A percentile compares a stretch with the other conserved stretches of the same genome.
These are phyloP conservation scores for Coenonympha arcania DNA, from an alignment of 2,888 invertebrate species.

Conservation along the genomic window DNA sequence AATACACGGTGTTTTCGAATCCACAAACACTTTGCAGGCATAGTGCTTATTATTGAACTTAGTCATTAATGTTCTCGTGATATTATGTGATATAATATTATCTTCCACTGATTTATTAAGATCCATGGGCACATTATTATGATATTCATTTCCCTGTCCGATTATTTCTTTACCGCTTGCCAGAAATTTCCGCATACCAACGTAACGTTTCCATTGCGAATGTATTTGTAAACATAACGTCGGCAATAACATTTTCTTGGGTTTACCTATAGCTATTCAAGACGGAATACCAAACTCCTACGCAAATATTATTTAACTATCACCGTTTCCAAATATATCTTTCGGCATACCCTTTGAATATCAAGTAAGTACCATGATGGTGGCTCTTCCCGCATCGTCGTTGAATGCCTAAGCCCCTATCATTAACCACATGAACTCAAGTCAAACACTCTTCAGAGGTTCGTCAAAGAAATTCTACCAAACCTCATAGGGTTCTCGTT, in stretches of 20 bases:
- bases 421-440: too few species aligned
- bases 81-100: not conserved
- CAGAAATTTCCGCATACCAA: slow-evolving; percentile 37
- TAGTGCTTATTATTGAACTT: too few species aligned
- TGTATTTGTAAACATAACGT: slow-evolving; percentile 11
- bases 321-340: not conserved
- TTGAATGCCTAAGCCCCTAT: too few species aligned
- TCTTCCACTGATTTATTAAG: not conserved
- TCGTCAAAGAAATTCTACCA: too few species aligned
- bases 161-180: slow-evolving; percentile 23
- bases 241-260: slow-evolving; percentile 6
- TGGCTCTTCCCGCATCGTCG: too few species aligned
- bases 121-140: not conserved
- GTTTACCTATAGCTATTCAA: slow-evolving; percentile 6
- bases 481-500: too few species aligned
- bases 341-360: too few species aligned
- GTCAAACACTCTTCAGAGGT: too few species aligned
- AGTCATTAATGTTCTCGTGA: not conserved
- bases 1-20: too few species aligned
- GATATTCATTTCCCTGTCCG: slow-evolving; percentile 46
- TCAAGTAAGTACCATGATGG: too few species aligned
- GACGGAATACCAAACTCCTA: not conserved
- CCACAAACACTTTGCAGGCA: too few species aligned
- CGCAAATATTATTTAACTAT: not conserved
- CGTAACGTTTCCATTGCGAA: slow-evolving; percentile 16